A percentile compares a stretch with the other conserved stretches of the same genome.
Conservation (phyloP, 1,140 invertebrate species). For the Drosophila malerkotliana region DNA sequence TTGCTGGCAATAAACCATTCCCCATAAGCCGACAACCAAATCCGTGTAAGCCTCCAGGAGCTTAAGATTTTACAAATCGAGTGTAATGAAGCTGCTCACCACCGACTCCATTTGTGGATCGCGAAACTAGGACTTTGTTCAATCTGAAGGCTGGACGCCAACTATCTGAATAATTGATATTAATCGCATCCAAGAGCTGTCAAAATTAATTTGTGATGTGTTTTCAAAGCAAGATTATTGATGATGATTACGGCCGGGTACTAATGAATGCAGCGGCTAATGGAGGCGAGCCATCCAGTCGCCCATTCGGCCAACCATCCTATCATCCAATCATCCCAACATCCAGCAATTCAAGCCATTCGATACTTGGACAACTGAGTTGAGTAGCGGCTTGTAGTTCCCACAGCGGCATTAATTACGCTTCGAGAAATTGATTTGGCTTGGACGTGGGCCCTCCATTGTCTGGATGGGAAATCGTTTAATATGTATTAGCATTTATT, state of each 20-base stretch:
- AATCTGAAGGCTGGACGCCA: constrained; percentile 30
- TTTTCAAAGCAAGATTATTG: constrained; percentile 65
- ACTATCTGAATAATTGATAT: constrained; percentile 74
- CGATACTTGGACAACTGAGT: not conserved
- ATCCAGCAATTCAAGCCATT: constrained; percentile 16
- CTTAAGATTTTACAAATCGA: constrained; percentile 31
- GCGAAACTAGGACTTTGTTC: not conserved
- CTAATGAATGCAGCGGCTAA: constrained; percentile 46
- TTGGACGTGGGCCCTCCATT: constrained; percentile 9
- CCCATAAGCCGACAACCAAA: constrained; percentile 10
- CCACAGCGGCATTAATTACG: constrained; percentile 50
- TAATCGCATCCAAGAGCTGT: constrained; percentile 74
- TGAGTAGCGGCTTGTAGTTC: constrained; percentile 35
- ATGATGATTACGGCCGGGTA: constrained; percentile 50
- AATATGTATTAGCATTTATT: constrained; percentile 80
- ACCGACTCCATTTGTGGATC: not conserved
- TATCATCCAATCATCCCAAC: not conserved
- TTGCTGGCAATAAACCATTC: not conserved
- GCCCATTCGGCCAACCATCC: not conserved
- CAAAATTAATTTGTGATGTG: constrained; percentile 74
- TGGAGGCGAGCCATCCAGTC: constrained; percentile 22
- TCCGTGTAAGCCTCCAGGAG: not conserved
- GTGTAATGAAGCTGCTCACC: constrained; percentile 33
- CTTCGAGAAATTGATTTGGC: constrained; percentile 51
- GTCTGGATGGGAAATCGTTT: constrained; percentile 54